Evolutionary conservation across 2,888 invertebrate species (phyloP), one percentile per base, ranked within the genome.

Genomic region (Heliconius ismenius): DNA sequence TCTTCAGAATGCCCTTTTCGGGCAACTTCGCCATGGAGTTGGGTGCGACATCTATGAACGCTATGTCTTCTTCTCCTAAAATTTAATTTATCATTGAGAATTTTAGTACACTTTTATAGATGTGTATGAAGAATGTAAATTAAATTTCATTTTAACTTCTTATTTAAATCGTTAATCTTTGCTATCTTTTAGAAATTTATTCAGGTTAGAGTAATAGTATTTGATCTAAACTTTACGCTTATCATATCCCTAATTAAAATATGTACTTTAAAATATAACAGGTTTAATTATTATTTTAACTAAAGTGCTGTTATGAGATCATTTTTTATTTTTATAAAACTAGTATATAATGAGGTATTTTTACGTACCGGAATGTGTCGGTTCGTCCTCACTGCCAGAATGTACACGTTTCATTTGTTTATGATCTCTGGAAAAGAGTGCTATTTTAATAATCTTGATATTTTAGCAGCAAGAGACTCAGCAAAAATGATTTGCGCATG

Each of bases 1-100:
- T 98, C 95, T 98, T 98, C 87, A 98, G 95, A 89, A 98, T 98
- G 78, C 98, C 98, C 93, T 98, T 98, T 94, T 98, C 98, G 84
- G 97, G 97, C 83, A 97, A 94, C 90, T 97, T 97, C 79, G 96
- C 94, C 88, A 96, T 95, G 86, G 96, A 96, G 92, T 97, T 97
- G 79, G 96, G 95, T 82, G 96, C 96, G 76, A 97, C 95, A 91
- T 97, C 97, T 88, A 97, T 97, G 92, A 97, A 97, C 77, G 97
- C 97, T 85, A 97, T 96, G 88, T 97, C 97, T 91, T 97, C 97
- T 91, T 96, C 96, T 74, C 95, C 96, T 96, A 92, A 81, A 93
- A 93, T 63, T 39, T n/a, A 28, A 15, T 28, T n/a, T 11, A 24
- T 26, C 2, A 26, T 43, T n/a, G 21, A 58, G 32, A n/a, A 70